phyloP scores from a whole-genome alignment of 2,888 invertebrate species.

The Magallana nippona region DNA sequence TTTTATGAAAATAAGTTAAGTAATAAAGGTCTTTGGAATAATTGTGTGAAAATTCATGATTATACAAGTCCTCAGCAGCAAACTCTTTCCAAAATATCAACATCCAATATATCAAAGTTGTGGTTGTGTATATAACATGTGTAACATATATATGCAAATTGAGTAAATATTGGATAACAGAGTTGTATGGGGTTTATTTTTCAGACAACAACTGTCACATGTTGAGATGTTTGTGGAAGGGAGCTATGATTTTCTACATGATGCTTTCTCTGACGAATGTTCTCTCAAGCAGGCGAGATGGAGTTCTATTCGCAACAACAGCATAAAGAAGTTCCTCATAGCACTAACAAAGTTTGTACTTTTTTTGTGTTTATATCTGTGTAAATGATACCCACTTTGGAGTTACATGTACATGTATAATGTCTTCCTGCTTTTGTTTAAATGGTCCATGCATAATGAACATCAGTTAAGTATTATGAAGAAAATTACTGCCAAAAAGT shows the following conservation, averaged over 20 bases:
- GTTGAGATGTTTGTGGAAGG: constrained; percentile 79
- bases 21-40: not conserved
- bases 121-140: too few species aligned
- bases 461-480: too few species aligned
- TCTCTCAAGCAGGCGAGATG: constrained; percentile 18
- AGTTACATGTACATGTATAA: too few species aligned
- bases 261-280: constrained; percentile 80
- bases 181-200: constrained; percentile 21
- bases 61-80: not conserved
- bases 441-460: too few species aligned
- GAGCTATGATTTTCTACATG: constrained; percentile 88
- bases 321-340: constrained; percentile 86
- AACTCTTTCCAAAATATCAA: too few species aligned
- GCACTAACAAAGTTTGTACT: constrained; percentile 77
- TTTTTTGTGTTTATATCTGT: not conserved
- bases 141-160: too few species aligned
- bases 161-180: too few species aligned
- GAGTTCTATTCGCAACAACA: constrained; percentile 85
- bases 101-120: too few species aligned
- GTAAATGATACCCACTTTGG: too few species aligned
- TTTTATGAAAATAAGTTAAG: not conserved
- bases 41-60: constrained; percentile 5
- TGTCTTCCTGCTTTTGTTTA: too few species aligned
- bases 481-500: too few species aligned
- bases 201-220: constrained; percentile 65